phyloP scores from a whole-genome alignment of 1,140 invertebrate species.

The Streblospio benedicti region DNA sequence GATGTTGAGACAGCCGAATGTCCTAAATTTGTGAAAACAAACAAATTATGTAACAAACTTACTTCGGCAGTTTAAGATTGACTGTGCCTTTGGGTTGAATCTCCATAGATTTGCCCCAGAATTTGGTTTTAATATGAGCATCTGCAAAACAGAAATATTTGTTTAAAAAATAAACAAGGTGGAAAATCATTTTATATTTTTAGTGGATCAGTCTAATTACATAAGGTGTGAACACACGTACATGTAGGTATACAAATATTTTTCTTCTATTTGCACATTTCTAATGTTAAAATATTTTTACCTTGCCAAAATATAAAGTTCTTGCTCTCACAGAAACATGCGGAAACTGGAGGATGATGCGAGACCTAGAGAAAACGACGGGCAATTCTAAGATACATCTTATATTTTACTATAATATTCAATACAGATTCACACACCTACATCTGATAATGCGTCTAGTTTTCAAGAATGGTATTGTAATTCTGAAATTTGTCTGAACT shows the following conservation, averaged over 20 bases:
- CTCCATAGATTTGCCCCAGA: slow-evolving; percentile 50
- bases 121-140: slow-evolving; percentile 46
- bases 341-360: slow-evolving; percentile 95
- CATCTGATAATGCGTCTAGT: not conserved
- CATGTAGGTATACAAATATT: not conserved
- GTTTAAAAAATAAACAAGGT: not conserved
- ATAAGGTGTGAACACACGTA: too few relatives aligned
- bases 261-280: not conserved
- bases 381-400: too few relatives aligned
- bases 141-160: slow-evolving; percentile 30
- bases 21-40: not conserved
- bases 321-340: slow-evolving; percentile 60
- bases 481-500: not conserved
- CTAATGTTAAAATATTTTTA: too few relatives aligned
- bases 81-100: slow-evolving; percentile 48
- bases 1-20: too few relatives aligned
- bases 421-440: too few relatives aligned
- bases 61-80: slow-evolving; percentile 48
- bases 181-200: too few relatives aligned
- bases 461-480: not conserved
- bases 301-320: slow-evolving; percentile 72
- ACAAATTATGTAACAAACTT: slow-evolving; percentile 9
- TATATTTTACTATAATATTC: too few relatives aligned
- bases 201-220: too few relatives aligned
- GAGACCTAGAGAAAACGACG: slow-evolving; percentile 66